Evolutionary conservation across 2,888 invertebrate species (phyloP).

Genomic region (Rotaria magnacalcarata): DNA sequence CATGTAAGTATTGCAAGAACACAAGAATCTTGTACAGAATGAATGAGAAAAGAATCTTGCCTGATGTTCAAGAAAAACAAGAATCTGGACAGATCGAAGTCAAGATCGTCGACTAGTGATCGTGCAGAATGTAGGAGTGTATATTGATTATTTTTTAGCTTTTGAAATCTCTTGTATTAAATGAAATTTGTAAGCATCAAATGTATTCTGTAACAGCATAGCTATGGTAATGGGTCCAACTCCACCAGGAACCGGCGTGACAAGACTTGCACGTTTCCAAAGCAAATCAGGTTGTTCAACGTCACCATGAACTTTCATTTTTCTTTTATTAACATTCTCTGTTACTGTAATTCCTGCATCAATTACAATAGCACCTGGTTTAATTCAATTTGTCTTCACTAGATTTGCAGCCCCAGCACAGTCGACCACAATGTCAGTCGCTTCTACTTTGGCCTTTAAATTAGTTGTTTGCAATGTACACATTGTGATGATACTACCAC

Average conservation of each 20-base stretch:
- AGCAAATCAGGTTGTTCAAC: constrained; percentile 40
- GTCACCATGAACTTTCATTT: constrained; percentile 40
- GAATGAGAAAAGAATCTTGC: too few species aligned
- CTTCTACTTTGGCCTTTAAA: too few species aligned
- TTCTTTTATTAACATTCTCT: constrained; percentile 63
- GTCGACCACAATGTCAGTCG: constrained; percentile 90
- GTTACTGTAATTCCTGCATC: constrained; percentile 90
- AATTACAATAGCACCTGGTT: constrained; percentile 93
- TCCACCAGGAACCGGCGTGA: constrained; percentile 82
- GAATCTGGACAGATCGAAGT: too few species aligned
- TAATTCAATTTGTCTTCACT: constrained; percentile 73
- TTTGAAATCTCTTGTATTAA: background rate
- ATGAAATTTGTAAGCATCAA: constrained; percentile 30
- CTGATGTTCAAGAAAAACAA: too few species aligned
- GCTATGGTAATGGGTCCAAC: constrained; percentile 98
- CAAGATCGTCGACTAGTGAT: too few species aligned
- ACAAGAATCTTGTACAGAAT: too few species aligned
- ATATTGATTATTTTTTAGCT: background rate
- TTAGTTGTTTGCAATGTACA: too few species aligned
- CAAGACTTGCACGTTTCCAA: constrained; percentile 60
- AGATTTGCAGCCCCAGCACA: constrained; percentile 72
- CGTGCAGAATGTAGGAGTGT: too few species aligned
- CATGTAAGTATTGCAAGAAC: too few species aligned
- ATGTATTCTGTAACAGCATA: constrained; percentile 65
- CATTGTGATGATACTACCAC: too few species aligned